A percentile compares a stretch with the other conserved stretches of the same genome.
Conservation (phyloP, 2,113 vertebrate genomes). For the Paramormyrops kingsleyae region DNA sequence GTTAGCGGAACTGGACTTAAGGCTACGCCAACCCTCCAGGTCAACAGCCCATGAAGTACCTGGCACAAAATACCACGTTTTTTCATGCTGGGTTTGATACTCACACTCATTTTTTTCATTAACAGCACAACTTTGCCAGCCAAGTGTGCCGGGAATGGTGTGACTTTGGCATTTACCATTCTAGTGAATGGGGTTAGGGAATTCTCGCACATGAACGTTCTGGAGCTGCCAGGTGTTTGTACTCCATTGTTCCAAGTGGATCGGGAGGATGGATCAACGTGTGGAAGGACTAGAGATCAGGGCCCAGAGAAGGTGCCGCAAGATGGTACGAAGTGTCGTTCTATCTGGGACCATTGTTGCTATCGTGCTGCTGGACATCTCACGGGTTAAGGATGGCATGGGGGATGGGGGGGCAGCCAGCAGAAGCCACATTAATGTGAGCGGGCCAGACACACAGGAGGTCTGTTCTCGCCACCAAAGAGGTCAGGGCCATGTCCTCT, state of each 20-base stretch:
- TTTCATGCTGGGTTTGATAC: not conserved
- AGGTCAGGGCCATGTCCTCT: not conserved
- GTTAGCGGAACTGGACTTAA: not conserved
- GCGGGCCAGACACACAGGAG: not conserved
- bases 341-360: not conserved
- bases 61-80: not conserved
- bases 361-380: not conserved
- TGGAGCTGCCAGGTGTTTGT: not conserved
- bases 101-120: not conserved
- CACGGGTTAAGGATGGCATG: not conserved
- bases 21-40: not conserved
- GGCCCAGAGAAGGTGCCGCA: not conserved
- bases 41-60: not conserved
- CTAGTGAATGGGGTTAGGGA: not conserved
- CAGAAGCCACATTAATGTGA: not conserved
- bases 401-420: not conserved
- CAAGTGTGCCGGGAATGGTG: not conserved
- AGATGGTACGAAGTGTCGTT: not conserved
- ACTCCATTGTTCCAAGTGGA: not conserved
- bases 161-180: not conserved
- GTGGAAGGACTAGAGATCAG: not conserved
- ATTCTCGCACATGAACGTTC: not conserved
- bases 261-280: not conserved
- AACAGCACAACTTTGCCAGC: not conserved
- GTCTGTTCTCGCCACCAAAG: not conserved